Percentiles rank a stretch among this genome's conserved stretches.
These are phyloP conservation scores for Theretra japonica DNA, from an alignment of 2,888 invertebrate species.

Conservation along the genomic window DNA sequence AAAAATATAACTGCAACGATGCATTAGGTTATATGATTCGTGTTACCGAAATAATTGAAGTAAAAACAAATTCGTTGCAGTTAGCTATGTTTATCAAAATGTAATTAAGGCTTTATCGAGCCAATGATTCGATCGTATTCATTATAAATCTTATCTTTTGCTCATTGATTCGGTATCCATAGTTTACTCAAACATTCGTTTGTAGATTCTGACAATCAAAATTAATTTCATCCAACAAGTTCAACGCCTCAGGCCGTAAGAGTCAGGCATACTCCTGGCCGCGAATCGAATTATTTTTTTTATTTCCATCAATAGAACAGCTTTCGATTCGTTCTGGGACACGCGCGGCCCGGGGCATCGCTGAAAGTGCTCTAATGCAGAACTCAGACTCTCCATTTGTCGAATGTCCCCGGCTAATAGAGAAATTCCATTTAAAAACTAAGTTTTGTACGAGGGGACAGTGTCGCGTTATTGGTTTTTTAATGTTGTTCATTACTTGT, in stretches of 20 bases:
- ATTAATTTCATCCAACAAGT: slow-evolving; percentile 24
- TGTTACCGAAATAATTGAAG: too few relatives aligned
- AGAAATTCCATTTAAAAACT: slow-evolving; percentile 68
- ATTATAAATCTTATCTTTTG: not conserved
- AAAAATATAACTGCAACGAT: too few relatives aligned
- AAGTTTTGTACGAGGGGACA: slow-evolving; percentile 46
- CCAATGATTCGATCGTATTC: not conserved
- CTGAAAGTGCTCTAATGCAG: slow-evolving; percentile 65
- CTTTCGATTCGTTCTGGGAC: slow-evolving; percentile 54
- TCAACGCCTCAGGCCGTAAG: slow-evolving; percentile 46
- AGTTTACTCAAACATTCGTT: slow-evolving; percentile 6
- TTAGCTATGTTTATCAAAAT: too few relatives aligned
- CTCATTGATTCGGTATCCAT: not conserved
- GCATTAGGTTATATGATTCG: too few relatives aligned
- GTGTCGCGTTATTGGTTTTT: slow-evolving; percentile 47
- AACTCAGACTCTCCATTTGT: slow-evolving; percentile 65
- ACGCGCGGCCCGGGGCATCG: slow-evolving; percentile 60
- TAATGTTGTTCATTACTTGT: slow-evolving; percentile 42
- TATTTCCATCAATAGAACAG: slow-evolving; percentile 45
- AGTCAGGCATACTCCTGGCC: slow-evolving; percentile 46
- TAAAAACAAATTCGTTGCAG: too few relatives aligned
- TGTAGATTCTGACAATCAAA: slow-evolving; percentile 2
- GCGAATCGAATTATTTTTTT: slow-evolving; percentile 51
- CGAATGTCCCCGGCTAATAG: slow-evolving; percentile 62
- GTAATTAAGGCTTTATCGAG: not conserved